Evolutionary conservation across 2,113 vertebrate species (phyloP).

Genomic region (Pteronura brasiliensis): DNA sequence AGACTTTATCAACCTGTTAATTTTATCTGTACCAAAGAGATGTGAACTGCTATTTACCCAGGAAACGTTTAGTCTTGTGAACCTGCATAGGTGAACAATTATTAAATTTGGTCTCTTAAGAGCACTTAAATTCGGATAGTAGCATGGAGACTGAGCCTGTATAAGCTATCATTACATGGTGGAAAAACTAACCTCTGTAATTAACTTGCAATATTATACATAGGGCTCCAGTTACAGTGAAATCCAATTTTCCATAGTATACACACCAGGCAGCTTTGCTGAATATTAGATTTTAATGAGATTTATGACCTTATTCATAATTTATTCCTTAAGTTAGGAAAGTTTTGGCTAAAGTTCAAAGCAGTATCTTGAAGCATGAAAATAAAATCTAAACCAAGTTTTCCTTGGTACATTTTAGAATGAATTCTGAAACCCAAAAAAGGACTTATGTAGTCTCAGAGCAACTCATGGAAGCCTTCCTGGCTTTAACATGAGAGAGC

Average conservation of each 20-base stretch:
- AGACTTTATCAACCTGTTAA: slow-evolving; percentile 29
- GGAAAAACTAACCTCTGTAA: slow-evolving; percentile 71
- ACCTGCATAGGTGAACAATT: slow-evolving; percentile 56
- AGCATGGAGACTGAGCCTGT: slow-evolving; percentile 23
- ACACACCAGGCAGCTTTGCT: slow-evolving; percentile 66
- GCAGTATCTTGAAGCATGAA: slow-evolving; percentile 18
- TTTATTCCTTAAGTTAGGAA: slow-evolving; percentile 63
- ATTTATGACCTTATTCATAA: slow-evolving; percentile 76
- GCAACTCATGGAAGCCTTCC: neutral
- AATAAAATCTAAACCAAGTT: neutral
- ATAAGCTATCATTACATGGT: slow-evolving; percentile 48
- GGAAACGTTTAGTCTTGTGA: slow-evolving; percentile 46
- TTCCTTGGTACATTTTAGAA: neutral
- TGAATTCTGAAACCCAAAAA: neutral
- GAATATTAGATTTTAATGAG: slow-evolving; percentile 77
- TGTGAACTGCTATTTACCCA: slow-evolving; percentile 37
- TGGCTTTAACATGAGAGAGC: neutral
- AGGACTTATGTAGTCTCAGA: neutral
- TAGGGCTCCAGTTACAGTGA: slow-evolving; percentile 60
- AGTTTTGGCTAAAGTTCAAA: slow-evolving; percentile 62
- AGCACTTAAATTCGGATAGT: slow-evolving; percentile 54
- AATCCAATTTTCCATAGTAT: slow-evolving; percentile 74
- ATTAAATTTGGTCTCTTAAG: slow-evolving; percentile 73
- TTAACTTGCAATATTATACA: slow-evolving; percentile 73
- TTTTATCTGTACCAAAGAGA: slow-evolving; percentile 36